These are phyloP conservation scores for Oreohelix idahoensis DNA, from an alignment of 1,140 invertebrate genomes.

Conservation along the genomic window DNA sequence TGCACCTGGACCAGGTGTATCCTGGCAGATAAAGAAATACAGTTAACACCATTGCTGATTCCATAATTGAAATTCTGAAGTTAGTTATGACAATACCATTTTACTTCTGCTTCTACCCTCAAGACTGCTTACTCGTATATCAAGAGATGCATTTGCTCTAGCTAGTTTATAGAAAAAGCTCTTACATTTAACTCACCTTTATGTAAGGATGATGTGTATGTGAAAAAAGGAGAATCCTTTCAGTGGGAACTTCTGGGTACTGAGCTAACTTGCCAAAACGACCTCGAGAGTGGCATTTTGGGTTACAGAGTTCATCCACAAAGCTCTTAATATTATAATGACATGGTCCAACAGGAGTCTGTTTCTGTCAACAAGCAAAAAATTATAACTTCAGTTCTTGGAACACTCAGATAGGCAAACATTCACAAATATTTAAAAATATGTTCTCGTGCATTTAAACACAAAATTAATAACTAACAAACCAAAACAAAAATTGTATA, in stretches of 20 bases:
- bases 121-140: too few species aligned
- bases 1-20: constrained; percentile 65
- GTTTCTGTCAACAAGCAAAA: constrained; percentile 4
- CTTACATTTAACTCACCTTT: constrained; percentile 43
- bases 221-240: constrained; percentile 60
- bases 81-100: too few species aligned
- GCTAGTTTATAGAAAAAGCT: too few species aligned
- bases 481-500: too few species aligned
- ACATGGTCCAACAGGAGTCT: constrained; percentile 70
- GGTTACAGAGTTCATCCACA: constrained; percentile 60
- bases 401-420: too few species aligned
- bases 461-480: too few species aligned
- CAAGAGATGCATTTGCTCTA: too few species aligned
- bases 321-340: constrained; percentile 70
- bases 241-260: constrained; percentile 61
- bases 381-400: background rate
- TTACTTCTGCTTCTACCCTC: too few species aligned
- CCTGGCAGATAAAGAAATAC: constrained; percentile 44
- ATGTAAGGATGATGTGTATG: constrained; percentile 58
- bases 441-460: too few species aligned
- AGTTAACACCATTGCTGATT: too few species aligned
- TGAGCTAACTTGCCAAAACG: constrained; percentile 66
- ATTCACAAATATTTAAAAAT: too few species aligned
- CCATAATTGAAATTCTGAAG: too few species aligned
- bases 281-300: constrained; percentile 61